Conservation (phyloP, 92 coral and sea anemone species). For the Meandrina meandrites region DNA sequence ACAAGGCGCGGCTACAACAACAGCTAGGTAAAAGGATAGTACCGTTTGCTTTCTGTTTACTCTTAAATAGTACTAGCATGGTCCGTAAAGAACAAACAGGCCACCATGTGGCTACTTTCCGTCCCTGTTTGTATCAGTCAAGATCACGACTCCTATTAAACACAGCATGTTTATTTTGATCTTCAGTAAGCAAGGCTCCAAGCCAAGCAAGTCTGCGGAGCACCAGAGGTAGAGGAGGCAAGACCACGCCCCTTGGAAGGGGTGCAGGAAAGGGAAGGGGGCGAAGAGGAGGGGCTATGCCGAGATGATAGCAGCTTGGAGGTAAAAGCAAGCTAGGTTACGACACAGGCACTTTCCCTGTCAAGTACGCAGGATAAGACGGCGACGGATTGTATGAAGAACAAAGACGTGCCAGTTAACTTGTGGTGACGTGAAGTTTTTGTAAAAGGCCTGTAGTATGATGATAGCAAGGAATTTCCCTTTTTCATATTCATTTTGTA, state of each 20-base stretch:
- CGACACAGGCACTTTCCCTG: background rate
- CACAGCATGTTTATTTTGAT: background rate
- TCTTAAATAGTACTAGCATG: background rate
- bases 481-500: too few relatives aligned
- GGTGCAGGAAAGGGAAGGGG: slow-evolving; percentile 77
- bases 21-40: slow-evolving; percentile 64
- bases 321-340: background rate
- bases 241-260: slow-evolving; percentile 82
- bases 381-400: background rate
- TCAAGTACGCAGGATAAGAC: background rate
- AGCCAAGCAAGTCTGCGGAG: slow-evolving; percentile 91
- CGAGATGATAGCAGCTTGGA: slow-evolving; percentile 16
- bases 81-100: background rate
- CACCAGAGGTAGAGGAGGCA: slow-evolving; percentile 92
- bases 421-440: background rate
- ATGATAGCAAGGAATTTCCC: background rate
- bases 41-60: background rate
- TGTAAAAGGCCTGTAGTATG: background rate
- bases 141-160: background rate
- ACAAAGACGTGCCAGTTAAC: background rate
- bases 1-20: slow-evolving; percentile 88
- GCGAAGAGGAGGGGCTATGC: slow-evolving; percentile 27
- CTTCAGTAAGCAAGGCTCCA: slow-evolving; percentile 76
- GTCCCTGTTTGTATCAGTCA: too few relatives aligned
- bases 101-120: too few relatives aligned